phyloP scores from a whole-genome alignment of 92 coral and sea anemone species.

The Anthopleura xanthogrammica region DNA sequence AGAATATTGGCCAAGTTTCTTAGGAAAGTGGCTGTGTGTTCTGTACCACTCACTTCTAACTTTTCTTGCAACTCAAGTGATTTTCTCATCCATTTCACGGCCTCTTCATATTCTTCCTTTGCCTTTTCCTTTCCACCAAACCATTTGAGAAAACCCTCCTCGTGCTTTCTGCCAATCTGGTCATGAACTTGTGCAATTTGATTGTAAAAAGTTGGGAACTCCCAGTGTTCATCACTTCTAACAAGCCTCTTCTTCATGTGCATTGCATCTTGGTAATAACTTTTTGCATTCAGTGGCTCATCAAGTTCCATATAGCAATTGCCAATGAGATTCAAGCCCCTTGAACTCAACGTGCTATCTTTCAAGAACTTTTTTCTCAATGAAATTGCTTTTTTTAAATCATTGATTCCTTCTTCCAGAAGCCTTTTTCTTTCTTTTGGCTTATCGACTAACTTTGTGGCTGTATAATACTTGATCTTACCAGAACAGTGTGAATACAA shows the following conservation, averaged over 20 bases:
- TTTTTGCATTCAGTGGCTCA: neutral
- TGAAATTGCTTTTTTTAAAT: constrained; percentile 34
- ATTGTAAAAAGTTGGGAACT: constrained; percentile 39
- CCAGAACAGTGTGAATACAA: constrained; percentile 37
- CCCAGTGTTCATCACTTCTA: constrained; percentile 42
- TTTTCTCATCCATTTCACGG: constrained; percentile 41
- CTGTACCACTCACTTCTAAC: constrained; percentile 45
- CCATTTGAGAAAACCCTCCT: neutral
- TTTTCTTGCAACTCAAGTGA: constrained; percentile 51
- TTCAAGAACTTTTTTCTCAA: constrained; percentile 9
- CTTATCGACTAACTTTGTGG: neutral
- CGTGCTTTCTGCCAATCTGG: constrained; percentile 18
- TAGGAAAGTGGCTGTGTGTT: constrained; percentile 50
- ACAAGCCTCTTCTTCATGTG: constrained; percentile 35
- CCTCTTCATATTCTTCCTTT: constrained; percentile 34
- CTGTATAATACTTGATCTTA: constrained; percentile 23
- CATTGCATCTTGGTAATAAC: constrained; percentile 23
- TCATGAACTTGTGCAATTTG: constrained; percentile 38
- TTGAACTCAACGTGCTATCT: constrained; percentile 27
- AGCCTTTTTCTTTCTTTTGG: constrained; percentile 7
- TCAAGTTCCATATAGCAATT: constrained; percentile 25
- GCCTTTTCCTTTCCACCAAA: neutral
- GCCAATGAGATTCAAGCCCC: constrained; percentile 14
- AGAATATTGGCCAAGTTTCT: constrained; percentile 69
- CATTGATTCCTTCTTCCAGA: constrained; percentile 12